Evolutionary conservation across 2,888 invertebrate species (phyloP).

Genomic region (Cecidostiba fungosa): DNA sequence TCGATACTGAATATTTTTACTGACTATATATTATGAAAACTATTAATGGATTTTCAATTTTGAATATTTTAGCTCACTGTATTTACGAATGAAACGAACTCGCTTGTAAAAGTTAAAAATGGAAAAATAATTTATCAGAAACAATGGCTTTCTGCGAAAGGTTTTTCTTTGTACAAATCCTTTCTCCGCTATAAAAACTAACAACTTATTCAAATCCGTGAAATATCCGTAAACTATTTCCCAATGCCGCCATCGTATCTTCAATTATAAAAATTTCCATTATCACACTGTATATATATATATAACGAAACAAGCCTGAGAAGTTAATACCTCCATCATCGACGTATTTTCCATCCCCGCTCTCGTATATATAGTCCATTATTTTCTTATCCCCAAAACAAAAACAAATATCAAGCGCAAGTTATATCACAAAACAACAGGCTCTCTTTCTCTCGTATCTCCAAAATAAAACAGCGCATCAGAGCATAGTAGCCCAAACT

Average conservation of each 20-base stretch:
- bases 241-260: not conserved
- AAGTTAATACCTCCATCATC: not conserved
- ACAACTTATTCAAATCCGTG: not conserved
- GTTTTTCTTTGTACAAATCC: not conserved
- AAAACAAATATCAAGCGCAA: not conserved
- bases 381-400: not conserved
- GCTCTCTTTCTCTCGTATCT: not conserved
- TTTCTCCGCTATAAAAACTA: not conserved
- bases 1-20: not conserved
- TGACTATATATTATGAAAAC: not conserved
- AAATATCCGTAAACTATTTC: not conserved
- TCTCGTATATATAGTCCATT: too few species aligned
- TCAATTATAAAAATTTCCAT: not conserved
- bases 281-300: not conserved
- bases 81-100: not conserved
- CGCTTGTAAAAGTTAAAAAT: too few species aligned
- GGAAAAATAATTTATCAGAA: not conserved
- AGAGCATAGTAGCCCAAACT: slow-evolving; percentile 16
- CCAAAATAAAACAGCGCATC: slow-evolving; percentile 14
- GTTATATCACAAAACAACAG: not conserved
- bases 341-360: not conserved
- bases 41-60: not conserved
- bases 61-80: not conserved
- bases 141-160: not conserved
- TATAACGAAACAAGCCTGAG: not conserved